A percentile compares a stretch with the other conserved stretches of the same genome.
Evolutionary conservation across 1,140 invertebrate species (phyloP).

Genomic region (Gonioctena quinquepunctata): DNA sequence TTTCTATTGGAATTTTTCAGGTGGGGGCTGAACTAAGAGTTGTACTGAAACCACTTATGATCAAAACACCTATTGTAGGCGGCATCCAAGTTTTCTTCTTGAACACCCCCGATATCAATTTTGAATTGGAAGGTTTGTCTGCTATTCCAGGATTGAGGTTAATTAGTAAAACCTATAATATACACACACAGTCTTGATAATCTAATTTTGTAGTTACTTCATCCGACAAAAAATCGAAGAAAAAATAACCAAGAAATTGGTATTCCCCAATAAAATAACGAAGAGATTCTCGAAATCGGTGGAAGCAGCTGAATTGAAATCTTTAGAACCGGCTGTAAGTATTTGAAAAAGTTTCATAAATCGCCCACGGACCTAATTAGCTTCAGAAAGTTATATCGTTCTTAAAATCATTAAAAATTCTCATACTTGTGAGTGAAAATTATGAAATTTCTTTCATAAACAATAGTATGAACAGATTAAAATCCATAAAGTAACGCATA

Average conservation of each 20-base stretch:
- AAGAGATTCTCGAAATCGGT: constrained; percentile 80
- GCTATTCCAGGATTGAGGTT: constrained; percentile 85
- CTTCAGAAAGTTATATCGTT: too few relatives aligned
- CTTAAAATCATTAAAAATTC: too few relatives aligned
- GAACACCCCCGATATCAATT: constrained; percentile 91
- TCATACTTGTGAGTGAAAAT: too few relatives aligned
- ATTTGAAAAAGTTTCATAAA: neutral
- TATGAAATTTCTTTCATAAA: too few relatives aligned
- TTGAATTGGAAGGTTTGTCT: constrained; percentile 89
- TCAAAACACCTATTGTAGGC: constrained; percentile 83
- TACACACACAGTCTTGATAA: neutral
- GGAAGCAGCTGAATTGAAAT: constrained; percentile 75
- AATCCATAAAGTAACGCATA: too few relatives aligned
- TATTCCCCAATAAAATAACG: constrained; percentile 89
- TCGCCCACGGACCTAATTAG: too few relatives aligned
- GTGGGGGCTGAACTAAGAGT: constrained; percentile 84
- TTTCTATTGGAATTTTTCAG: constrained; percentile 56
- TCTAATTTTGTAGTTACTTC: constrained; percentile 69
- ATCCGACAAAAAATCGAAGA: constrained; percentile 84
- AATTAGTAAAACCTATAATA: neutral
- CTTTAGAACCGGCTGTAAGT: constrained; percentile 82
- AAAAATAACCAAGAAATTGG: constrained; percentile 83
- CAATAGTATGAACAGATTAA: too few relatives aligned
- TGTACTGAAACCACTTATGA: constrained; percentile 90
- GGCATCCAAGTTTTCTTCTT: constrained; percentile 92